Base-by-base conservation (phyloP, 2,797 vertebrate species). In the Melanotaenia maccullochi region DNA sequence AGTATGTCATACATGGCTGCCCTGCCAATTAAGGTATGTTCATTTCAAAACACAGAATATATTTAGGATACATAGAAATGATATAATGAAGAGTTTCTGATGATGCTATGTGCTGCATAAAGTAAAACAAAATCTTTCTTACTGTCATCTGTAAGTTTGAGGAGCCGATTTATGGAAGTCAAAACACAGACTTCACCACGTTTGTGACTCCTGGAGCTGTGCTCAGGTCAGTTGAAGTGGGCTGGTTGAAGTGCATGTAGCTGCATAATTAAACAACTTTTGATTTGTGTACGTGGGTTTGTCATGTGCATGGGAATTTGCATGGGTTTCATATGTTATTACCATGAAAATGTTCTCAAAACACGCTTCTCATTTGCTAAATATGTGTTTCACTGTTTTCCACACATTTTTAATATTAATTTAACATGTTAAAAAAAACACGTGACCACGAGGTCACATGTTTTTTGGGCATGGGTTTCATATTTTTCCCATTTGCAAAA, bases 121-220 rank as follows among this genome's bases (percentile, higher is more conserved):
- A 56, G 20, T 38, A 0, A 12, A 32, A 36, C 30, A 55, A 4
- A 51, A 57, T 42, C 3, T 16, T 36, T 36, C 5, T 49, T 71
- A 0, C 14, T 35, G 32, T 75, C 13, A 2, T 76, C n/a, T 38
- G 54, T 4, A 60, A 96, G 94, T 93, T 95, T 66, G 95, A 96
- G 62, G 92, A 95, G 73, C 94, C 95, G 0, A 89, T 96, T 78
- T 95, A 94, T 1, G 95, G 94, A 63, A 93, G 84, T 73, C 57
- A 82, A 5, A 85, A 94, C 77, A 93, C 91, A 5, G 94, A 95
- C 83, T 96, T 96, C 85, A 93, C 94, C 3, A 95, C 92, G 0
- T 95, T 94, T 78, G 93, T 95, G 81, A 94, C 92, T 0, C 94
- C 94, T 0, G 95, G 95, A 71, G 93, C 94, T 38, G 89, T 95